phyloP scores from a whole-genome alignment of 2,888 invertebrate genomes.

The Patella ulyssiponensis region DNA sequence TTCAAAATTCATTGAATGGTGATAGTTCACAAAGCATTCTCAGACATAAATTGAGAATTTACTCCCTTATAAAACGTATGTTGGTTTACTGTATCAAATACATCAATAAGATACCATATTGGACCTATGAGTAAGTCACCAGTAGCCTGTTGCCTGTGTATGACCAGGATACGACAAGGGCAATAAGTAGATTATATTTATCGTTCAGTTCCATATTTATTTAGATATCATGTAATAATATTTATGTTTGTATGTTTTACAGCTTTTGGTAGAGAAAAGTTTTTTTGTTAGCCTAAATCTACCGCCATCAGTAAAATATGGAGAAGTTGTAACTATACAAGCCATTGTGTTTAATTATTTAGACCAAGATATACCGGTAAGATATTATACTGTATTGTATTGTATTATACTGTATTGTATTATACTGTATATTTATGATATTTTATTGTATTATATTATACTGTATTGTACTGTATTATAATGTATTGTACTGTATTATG shows the following conservation, averaged over 20 bases:
- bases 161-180: too few relatives aligned
- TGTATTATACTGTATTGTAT: background rate
- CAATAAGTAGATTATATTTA: too few relatives aligned
- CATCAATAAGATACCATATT: too few relatives aligned
- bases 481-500: slow-evolving; percentile 16
- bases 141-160: too few relatives aligned
- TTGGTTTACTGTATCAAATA: too few relatives aligned
- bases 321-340: slow-evolving; percentile 91
- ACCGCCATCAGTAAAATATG: slow-evolving; percentile 89
- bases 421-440: slow-evolving; percentile 14
- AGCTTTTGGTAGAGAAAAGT: slow-evolving; percentile 84
- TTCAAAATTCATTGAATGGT: too few relatives aligned
- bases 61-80: too few relatives aligned
- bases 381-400: slow-evolving; percentile 22
- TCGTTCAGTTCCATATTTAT: background rate
- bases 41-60: too few relatives aligned
- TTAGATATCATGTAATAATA: background rate
- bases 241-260: slow-evolving; percentile 34
- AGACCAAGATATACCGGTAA: slow-evolving; percentile 77
- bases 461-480: slow-evolving; percentile 18
- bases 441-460: slow-evolving; percentile 15
- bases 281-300: slow-evolving; percentile 89
- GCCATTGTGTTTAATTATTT: slow-evolving; percentile 91
- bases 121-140: too few relatives aligned
- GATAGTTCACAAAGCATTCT: too few relatives aligned